phyloP scores from a whole-genome alignment of 2,113 vertebrate genomes.

The Thalassarche chlororhynchos region DNA sequence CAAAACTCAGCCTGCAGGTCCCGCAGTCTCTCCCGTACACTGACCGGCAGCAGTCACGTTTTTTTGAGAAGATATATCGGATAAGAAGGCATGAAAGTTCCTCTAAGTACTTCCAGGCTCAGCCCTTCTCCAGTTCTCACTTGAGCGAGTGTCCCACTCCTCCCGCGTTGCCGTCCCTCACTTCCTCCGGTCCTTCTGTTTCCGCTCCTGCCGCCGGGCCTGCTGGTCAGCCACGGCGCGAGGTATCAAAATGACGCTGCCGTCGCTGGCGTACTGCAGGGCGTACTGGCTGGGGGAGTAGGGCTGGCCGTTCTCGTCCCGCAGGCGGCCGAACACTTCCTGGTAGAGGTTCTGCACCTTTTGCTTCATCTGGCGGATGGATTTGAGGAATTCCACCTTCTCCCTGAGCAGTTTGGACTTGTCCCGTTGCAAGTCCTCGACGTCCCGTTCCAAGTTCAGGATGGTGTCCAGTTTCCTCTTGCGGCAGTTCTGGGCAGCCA shows the following conservation, averaged over 20 bases:
- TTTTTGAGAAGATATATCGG: constrained; percentile 77
- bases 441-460: constrained; percentile 94
- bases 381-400: constrained; percentile 94
- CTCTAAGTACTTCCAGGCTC: constrained; percentile 74
- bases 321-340: constrained; percentile 91
- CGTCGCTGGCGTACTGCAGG: constrained; percentile 90
- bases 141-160: constrained; percentile 52
- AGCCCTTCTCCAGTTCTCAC: constrained; percentile 72
- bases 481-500: constrained; percentile 98
- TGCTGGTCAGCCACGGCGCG: constrained; percentile 83
- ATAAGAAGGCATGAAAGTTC: constrained; percentile 83
- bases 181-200: constrained; percentile 96
- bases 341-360: constrained; percentile 96
- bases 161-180: constrained; percentile 59
- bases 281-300: constrained; percentile 92
- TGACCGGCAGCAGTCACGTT: constrained; percentile 78
- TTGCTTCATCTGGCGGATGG: constrained; percentile 96
- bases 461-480: constrained; percentile 98
- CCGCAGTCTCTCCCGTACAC: constrained; percentile 68
- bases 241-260: constrained; percentile 90
- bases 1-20: neutral
- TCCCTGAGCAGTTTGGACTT: constrained; percentile 92
- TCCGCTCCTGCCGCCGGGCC: constrained; percentile 87
- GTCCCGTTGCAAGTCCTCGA: constrained; percentile 91
- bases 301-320: constrained; percentile 92